Evolutionary conservation across 2,113 vertebrate species (phyloP), one percentile per base, ranked within the genome.

Genomic region (Scalopus aquaticus): DNA sequence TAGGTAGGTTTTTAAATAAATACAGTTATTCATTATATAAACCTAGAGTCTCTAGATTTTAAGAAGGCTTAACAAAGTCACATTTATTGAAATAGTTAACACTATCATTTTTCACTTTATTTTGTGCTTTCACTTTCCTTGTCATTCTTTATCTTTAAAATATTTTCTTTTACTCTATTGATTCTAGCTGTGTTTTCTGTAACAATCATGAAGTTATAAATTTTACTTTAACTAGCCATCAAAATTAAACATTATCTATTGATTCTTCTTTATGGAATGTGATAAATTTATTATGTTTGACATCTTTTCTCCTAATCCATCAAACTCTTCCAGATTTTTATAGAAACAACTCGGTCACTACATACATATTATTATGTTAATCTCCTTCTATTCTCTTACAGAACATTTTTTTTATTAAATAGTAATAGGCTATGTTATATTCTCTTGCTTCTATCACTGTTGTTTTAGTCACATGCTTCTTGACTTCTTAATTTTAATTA

Each of bases 131-230:
- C 15, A 62, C 15, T 42, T 92, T 72, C 60, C 26, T 91, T 26
- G 54, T 60, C 7, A 51, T 84, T 67, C 4, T 78, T 89, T 86
- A 37, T 58, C 7, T 46, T 67, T 65, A 39, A 9, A 77, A 49
- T 2, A 49, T 2, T 87, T 58, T 28, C 15, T 67, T 49, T 73
- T 80, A 76, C 5, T 65, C 35, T 37, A 51, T 20, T 72, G 24
- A 82, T 65, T 88, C 17, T 26, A 64, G 26, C 42, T 70, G 88
- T 35, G 9, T 54, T 44, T 58, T 39, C 24, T 69, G 2, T 28
- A 84, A 54, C 26, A 88, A 65, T 76, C 44, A 49, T 20, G 15
- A 74, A 92, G 28, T 42, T 88, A 79, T 65, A 93, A 84, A 84
- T 49, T 79, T 62, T 24, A 64, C 11, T 37, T 81, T 65, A 65